phyloP scores from a whole-genome alignment of 2,113 vertebrate species.

The Syngnathoides biaculeatus region DNA sequence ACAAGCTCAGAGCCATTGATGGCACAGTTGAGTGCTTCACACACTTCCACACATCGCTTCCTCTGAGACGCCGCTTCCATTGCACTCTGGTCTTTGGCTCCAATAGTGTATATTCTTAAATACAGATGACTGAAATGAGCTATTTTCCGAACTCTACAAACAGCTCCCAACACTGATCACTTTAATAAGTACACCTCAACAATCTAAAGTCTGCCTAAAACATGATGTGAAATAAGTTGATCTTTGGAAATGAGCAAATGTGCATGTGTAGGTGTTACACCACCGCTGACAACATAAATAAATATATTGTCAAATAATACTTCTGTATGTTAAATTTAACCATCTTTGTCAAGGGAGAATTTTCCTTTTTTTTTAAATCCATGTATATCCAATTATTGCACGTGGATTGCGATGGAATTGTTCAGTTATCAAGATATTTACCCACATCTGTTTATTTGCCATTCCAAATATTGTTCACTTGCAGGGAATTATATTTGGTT shows the following conservation, averaged over 20 bases:
- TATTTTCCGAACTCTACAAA: not conserved
- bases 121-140: not conserved
- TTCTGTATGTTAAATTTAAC: not conserved
- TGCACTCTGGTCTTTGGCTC: slow-evolving; percentile 27
- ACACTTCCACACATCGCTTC: slow-evolving; percentile 35
- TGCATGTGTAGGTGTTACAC: not conserved
- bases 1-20: slow-evolving; percentile 41
- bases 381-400: not conserved
- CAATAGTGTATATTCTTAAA: not conserved
- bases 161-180: not conserved
- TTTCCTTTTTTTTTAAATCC: not conserved
- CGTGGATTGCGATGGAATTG: not conserved
- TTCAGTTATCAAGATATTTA: not conserved
- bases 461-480: slow-evolving; percentile 1
- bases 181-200: not conserved
- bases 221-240: not conserved
- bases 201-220: not conserved
- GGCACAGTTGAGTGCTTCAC: slow-evolving; percentile 32
- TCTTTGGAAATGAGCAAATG: not conserved
- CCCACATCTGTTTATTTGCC: not conserved
- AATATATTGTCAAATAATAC: not conserved
- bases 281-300: not conserved
- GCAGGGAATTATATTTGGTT: slow-evolving; percentile 26
- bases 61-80: slow-evolving; percentile 33
- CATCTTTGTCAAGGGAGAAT: not conserved